phyloP scores from a whole-genome alignment of 2,797 vertebrate species.

The Caiman crocodilus region DNA sequence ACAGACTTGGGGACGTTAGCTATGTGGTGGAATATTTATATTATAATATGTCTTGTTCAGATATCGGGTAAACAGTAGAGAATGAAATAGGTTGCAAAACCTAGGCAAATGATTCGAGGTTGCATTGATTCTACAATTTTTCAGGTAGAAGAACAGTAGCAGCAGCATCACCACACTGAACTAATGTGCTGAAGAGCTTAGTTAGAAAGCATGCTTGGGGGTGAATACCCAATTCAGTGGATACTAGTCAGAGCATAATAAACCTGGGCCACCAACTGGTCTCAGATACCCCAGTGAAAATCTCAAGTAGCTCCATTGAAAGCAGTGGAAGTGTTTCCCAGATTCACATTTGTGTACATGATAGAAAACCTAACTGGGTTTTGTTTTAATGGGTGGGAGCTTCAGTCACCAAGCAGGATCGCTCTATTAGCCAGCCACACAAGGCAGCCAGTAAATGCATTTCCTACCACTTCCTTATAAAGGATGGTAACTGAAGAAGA shows the following conservation, averaged over 20 bases:
- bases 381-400: not conserved
- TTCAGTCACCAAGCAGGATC: too few species aligned
- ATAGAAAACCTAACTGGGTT: not conserved
- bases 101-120: not conserved
- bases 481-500: not conserved
- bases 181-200: not conserved
- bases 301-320: not conserved
- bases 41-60: not conserved
- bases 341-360: not conserved
- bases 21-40: not conserved
- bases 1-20: not conserved
- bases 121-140: not conserved
- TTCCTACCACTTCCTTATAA: not conserved
- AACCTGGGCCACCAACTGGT: constrained; percentile 5
- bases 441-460: not conserved
- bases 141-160: not conserved
- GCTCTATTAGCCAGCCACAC: not conserved
- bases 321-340: constrained; percentile 1
- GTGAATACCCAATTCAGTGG: not conserved
- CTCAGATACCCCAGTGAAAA: not conserved
- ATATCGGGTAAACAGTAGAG: not conserved
- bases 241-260: not conserved
- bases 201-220: not conserved
- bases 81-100: not conserved
- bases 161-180: not conserved